Base-by-base conservation (phyloP, 2,113 vertebrate species). In the Vidua macroura region DNA sequence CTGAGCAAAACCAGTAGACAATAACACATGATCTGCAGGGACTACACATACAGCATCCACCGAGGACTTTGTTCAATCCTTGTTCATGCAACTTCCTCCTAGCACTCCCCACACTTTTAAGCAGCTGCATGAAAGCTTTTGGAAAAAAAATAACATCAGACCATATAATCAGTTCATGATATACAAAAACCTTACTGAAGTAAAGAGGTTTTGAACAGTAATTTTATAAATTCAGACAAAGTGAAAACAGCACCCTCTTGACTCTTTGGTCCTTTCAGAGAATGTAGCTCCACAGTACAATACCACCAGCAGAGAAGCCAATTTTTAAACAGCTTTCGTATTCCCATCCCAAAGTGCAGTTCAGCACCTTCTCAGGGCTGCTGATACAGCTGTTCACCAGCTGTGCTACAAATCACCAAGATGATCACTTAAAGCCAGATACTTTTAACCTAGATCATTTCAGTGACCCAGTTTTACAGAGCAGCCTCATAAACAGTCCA, bases 361-460 rank as follows among this genome's bases (percentile, higher is more conserved):
- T 96, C 83, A 93, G 88, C 83, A 93, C 88, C 94, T 93, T 90
- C 80, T 63, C 79, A 83, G 55, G 62, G 63, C 63, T 95, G 92
- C 92, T 88, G 83, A 93, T 92, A 95, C 95, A 96, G 90, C 86
- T 96, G 95, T 83, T 96, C 59, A 92, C 94, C 95, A 96, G 92
- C 92, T 96, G 95, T 86, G 85, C 72, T 69, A 77, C 1, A 4
- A 93, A 93, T 83, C 88, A 92, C 72, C 68, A 80, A 94, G 93
- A 74, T 22, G 46, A 83, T 93, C 85, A 66, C 59, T 94, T 86
- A 62, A 94, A 94, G 62, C 15, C 85, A 92, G 88, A 69, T 66
- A 88, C 82, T 80, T 88, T 77, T 73, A 90, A 74, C 67, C 67
- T 24, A 66, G 58, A 96, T 90, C 67, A 93, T 58, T 85, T 88